phyloP scores from a whole-genome alignment of 2,888 invertebrate species.

The Prosapia bicincta region DNA sequence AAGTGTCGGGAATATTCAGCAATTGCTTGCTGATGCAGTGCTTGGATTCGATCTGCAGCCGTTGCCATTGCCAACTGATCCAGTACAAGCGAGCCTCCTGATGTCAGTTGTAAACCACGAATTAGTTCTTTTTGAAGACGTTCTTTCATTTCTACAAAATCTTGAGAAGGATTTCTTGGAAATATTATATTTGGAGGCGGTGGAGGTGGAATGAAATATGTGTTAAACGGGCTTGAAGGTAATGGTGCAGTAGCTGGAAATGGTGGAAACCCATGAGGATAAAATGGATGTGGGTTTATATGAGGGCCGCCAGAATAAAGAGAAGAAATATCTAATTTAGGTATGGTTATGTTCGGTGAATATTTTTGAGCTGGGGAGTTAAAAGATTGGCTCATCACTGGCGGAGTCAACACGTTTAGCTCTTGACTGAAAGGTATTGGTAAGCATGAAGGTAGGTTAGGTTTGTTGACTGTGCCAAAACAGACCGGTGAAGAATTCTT shows the following conservation, averaged over 20 bases:
- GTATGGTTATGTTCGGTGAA: conserved; percentile 4
- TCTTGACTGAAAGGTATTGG: conserved; percentile 4
- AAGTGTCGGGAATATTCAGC: conserved; percentile 34
- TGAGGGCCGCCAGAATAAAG: conserved; percentile 15
- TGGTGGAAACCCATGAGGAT: conserved; percentile 20
- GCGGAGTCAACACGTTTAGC: conserved; percentile 5
- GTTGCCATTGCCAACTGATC: conserved; percentile 44
- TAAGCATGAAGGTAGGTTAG: background rate
- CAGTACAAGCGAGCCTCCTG: conserved; percentile 59
- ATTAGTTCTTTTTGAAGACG: conserved; percentile 60
- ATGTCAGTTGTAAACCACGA: conserved; percentile 63
- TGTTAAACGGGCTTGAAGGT: conserved; percentile 40
- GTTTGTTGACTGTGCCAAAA: background rate
- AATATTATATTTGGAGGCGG: conserved; percentile 54
- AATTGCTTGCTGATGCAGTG: conserved; percentile 39
- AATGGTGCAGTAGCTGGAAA: conserved; percentile 15
- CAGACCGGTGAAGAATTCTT: background rate
- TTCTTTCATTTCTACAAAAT: conserved; percentile 65
- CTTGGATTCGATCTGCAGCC: conserved; percentile 38
- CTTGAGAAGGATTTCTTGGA: conserved; percentile 49
- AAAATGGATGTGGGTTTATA: conserved; percentile 16
- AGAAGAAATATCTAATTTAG: conserved; percentile 25
- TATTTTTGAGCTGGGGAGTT: background rate
- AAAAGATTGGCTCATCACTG: background rate
- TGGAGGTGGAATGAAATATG: conserved; percentile 62